A percentile compares a stretch with the other conserved stretches of the same genome.
Conservation (phyloP, 2,888 invertebrate species). For the Folsomia manolachei region DNA sequence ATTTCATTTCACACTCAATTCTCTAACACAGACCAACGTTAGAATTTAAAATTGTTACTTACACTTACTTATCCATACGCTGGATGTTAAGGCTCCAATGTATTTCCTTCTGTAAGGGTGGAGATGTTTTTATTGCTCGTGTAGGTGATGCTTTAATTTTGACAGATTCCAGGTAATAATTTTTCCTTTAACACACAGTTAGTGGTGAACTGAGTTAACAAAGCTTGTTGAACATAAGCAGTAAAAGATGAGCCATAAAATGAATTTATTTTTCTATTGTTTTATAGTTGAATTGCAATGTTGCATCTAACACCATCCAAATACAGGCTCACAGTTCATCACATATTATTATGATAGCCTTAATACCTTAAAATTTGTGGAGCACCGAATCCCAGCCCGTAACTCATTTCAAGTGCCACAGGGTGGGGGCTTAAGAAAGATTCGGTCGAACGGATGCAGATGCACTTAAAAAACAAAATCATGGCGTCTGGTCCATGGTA, state of each 20-base stretch:
- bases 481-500: too few species aligned
- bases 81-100: too few species aligned
- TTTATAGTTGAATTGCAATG: conserved; percentile 10
- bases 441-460: too few species aligned
- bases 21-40: too few species aligned
- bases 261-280: conserved; percentile 19
- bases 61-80: too few species aligned
- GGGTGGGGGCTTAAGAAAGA: not conserved
- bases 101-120: not conserved
- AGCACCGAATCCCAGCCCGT: not conserved
- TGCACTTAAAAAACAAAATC: too few species aligned
- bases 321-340: not conserved
- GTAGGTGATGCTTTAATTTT: conserved; percentile 2
- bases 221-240: too few species aligned
- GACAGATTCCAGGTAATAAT: conserved; percentile 7
- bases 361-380: conserved; percentile 1
- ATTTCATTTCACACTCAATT: too few species aligned
- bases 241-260: conserved; percentile 11
- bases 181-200: not conserved
- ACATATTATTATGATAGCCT: not conserved
- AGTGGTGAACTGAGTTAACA: too few species aligned
- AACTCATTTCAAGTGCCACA: not conserved
- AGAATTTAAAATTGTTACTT: too few species aligned
- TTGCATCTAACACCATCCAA: not conserved
- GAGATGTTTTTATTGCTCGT: not conserved